Evolutionary conservation across 2,888 invertebrate genomes (phyloP).

Genomic region (Euclidia mi): DNA sequence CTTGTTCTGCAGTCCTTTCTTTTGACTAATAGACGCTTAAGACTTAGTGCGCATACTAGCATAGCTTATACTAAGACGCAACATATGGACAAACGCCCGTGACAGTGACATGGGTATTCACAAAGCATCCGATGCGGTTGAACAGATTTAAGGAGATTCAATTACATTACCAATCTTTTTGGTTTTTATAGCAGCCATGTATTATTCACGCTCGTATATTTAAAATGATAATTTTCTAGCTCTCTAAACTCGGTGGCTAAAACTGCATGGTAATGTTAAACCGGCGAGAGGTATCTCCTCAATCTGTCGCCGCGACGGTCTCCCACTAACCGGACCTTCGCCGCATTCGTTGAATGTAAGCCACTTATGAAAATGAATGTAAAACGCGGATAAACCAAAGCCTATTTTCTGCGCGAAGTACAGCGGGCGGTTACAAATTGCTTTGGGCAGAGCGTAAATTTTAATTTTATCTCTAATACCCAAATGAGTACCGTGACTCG

Average conservation of each 20-base stretch:
- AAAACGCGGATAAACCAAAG: constrained; percentile 88
- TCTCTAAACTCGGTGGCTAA: constrained; percentile 1
- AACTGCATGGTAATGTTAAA: constrained; percentile 20
- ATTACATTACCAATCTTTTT: constrained; percentile 17
- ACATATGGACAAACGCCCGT: constrained; percentile 6
- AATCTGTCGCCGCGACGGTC: constrained; percentile 44
- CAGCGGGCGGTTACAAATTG: constrained; percentile 89
- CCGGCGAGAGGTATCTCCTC: constrained; percentile 28
- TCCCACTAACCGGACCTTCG: constrained; percentile 56
- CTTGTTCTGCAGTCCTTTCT: constrained; percentile 77
- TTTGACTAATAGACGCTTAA: constrained; percentile 72
- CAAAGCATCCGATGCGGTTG: constrained; percentile 16
- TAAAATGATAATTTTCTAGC: neutral
- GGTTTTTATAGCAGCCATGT: constrained; percentile 4
- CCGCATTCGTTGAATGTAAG: constrained; percentile 77
- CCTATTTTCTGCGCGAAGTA: constrained; percentile 88
- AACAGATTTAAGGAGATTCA: constrained; percentile 20
- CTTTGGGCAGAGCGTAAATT: constrained; percentile 90
- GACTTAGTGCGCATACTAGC: constrained; percentile 33
- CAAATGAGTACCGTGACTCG: constrained; percentile 89
- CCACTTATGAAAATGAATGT: constrained; percentile 89
- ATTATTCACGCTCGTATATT: neutral
- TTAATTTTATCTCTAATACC: constrained; percentile 90
- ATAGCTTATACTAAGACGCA: constrained; percentile 9
- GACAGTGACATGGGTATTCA: constrained; percentile 23